A percentile compares a stretch with the other conserved stretches of the same genome.
These are phyloP conservation scores for Drosophila diplacantha DNA, from an alignment of 2,888 invertebrate genomes.

Conservation along the genomic window DNA sequence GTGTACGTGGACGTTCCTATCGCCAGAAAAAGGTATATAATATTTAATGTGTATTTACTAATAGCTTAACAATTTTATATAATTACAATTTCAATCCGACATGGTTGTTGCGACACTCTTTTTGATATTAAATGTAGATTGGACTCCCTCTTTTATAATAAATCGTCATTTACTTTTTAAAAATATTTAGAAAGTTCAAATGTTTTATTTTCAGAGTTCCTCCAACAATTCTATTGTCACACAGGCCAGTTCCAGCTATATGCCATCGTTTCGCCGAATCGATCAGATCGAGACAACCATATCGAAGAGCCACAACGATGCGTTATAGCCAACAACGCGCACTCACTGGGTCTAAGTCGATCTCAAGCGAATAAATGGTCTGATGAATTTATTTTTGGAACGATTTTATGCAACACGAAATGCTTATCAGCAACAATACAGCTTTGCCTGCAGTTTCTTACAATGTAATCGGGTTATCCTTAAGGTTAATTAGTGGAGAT, in stretches of 20 bases:
- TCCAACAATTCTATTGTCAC: slow-evolving; percentile 77
- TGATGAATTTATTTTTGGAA: slow-evolving; percentile 62
- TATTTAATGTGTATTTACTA: no score
- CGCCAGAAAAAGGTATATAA: slow-evolving; percentile 76
- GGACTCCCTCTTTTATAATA: neutral
- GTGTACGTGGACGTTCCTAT: slow-evolving; percentile 78
- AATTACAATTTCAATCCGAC: no score
- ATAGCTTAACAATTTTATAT: no score
- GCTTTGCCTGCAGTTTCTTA: slow-evolving; percentile 5
- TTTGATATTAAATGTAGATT: no score
- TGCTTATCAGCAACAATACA: slow-evolving; percentile 11
- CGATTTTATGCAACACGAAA: slow-evolving; percentile 44
- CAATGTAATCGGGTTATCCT: slow-evolving; percentile 1
- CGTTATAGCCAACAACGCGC: slow-evolving; percentile 72
- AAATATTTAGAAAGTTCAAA: slow-evolving; percentile 7
- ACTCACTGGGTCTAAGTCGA: slow-evolving; percentile 65
- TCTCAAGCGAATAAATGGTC: slow-evolving; percentile 19
- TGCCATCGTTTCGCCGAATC: slow-evolving; percentile 76
- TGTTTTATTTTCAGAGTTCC: slow-evolving; percentile 66
- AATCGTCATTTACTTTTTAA: slow-evolving; percentile 3
- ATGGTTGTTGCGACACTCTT: no score
- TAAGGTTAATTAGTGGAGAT: slow-evolving; percentile 19
- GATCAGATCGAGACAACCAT: slow-evolving; percentile 75
- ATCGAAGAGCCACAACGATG: slow-evolving; percentile 74
- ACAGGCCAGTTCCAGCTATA: slow-evolving; percentile 74